Percentiles rank a stretch among this genome's conserved stretches.
Conservation (phyloP, 2,888 invertebrate genomes). For the Salticus scenicus region DNA sequence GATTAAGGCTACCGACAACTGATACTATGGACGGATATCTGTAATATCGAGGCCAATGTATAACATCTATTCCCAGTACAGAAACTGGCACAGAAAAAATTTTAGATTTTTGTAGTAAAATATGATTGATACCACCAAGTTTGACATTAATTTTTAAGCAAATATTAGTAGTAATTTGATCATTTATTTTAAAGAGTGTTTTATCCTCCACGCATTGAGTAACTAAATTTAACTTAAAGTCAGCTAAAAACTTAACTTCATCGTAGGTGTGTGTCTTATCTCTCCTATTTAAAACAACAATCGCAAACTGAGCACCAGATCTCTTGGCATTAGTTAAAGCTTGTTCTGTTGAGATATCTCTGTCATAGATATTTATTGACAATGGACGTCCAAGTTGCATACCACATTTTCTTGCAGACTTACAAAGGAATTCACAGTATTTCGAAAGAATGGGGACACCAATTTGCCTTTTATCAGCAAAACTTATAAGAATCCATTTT, state of each 20-base stretch:
- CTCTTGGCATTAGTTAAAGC: conserved; percentile 16
- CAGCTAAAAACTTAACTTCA: conserved; percentile 50
- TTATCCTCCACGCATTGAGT: conserved; percentile 78
- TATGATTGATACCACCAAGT: conserved; percentile 79
- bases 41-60: conserved; percentile 83
- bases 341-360: neutral
- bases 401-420: conserved; percentile 7
- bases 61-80: conserved; percentile 92
- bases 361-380: neutral
- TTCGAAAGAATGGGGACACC: neutral
- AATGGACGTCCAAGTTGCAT: conserved; percentile 8
- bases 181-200: conserved; percentile 71
- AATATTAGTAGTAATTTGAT: conserved; percentile 73
- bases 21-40: conserved; percentile 73
- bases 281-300: conserved; percentile 17
- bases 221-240: conserved; percentile 76
- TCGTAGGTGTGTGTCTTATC: conserved; percentile 30
- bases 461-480: conserved; percentile 4
- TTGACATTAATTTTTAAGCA: conserved; percentile 82
- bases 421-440: conserved; percentile 2
- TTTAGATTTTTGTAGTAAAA: conserved; percentile 72
- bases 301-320: conserved; percentile 5
- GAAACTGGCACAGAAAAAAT: conserved; percentile 79
- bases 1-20: conserved; percentile 74
- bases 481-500: conserved; percentile 34